A percentile compares a stretch with the other conserved stretches of the same genome.
These are phyloP conservation scores for Caligus rogercresseyi DNA, from an alignment of 1,140 invertebrate species.

Conservation along the genomic window DNA sequence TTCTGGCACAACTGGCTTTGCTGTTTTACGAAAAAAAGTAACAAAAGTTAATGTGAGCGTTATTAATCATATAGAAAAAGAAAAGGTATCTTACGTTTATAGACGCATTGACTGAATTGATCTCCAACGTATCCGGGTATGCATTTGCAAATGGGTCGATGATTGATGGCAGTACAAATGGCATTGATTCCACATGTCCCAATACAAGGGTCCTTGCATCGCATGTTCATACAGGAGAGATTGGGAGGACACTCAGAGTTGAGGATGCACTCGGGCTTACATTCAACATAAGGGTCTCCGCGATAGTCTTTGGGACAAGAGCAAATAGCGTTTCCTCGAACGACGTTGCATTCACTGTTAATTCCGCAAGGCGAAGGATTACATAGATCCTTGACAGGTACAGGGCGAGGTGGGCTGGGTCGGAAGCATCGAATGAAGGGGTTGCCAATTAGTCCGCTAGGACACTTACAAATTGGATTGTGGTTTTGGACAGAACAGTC, in stretches of 20 bases:
- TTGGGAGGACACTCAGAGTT: slow-evolving; percentile 52
- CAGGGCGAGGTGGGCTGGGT: background rate
- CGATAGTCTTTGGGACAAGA: slow-evolving; percentile 42
- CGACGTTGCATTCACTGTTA: slow-evolving; percentile 35
- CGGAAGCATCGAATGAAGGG: slow-evolving; percentile 24
- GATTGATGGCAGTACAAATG: slow-evolving; percentile 47
- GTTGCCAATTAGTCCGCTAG: slow-evolving; percentile 26
- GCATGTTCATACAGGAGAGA: slow-evolving; percentile 52
- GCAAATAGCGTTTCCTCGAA: slow-evolving; percentile 22
- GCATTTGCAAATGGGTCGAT: slow-evolving; percentile 52
- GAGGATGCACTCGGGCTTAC: slow-evolving; percentile 33
- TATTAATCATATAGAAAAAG: background rate
- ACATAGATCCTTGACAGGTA: slow-evolving; percentile 37
- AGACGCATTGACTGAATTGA: slow-evolving; percentile 37
- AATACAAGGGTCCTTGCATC: slow-evolving; percentile 54
- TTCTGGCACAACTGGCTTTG: background rate
- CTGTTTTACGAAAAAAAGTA: background rate
- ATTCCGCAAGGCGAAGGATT: slow-evolving; percentile 40
- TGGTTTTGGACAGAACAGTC: slow-evolving; percentile 43
- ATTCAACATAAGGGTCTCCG: slow-evolving; percentile 34
- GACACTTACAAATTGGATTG: slow-evolving; percentile 29
- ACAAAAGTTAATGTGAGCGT: background rate
- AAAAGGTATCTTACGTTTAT: slow-evolving; percentile 2
- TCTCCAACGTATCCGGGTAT: slow-evolving; percentile 45
- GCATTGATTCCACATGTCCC: slow-evolving; percentile 54